Evolutionary conservation across 2,888 invertebrate species (phyloP), one percentile per base, ranked within the genome.

Genomic region (Pomacea canaliculata): DNA sequence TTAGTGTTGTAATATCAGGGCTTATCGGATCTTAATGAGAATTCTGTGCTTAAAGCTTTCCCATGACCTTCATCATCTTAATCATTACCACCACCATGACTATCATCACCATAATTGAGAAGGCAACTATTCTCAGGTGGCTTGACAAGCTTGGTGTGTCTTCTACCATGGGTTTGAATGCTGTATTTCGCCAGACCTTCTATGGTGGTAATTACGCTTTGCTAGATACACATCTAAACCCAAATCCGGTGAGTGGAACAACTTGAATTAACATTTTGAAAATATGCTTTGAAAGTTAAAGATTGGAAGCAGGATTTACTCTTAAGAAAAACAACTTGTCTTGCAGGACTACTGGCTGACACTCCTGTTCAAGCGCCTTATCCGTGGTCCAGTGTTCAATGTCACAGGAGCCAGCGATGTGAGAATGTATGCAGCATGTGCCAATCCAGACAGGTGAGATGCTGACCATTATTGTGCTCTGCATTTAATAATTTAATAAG

Each of bases 121-220:
- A 23, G 19, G 63, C 10, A 27, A 16, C 10, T n/a, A 12, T 63
- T 77, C 70, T 0, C 60, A 80, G 80, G 73, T 80, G 78, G 80
- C 68, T 80, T 51, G 80, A 80, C 71, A 80, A 79, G 51, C 72
- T 80, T 13, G 80, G 80, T 8, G 8, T 79, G 59, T 71, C 75
- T 16, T 77, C 79, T 63, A 48, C 46, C 9, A 46, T 51, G 48
- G 79, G 80, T 1, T 37, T 79, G n/a, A 60, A 76, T 46, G 73
- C 72, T 7, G 80, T 80, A 7, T 71, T 80, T 10, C 66, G 79
- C 23, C 78, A 80, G 49, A 46, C 69, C 0, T 72, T 80, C 48
- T 75, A 70, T 51, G 71, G 60, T 27, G 80, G 77, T 0, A 48
- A 60, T 51, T 80, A 80, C 69, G 73, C 68, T 8, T 37, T 79